Evolutionary conservation across 2,113 vertebrate genomes (phyloP), one percentile per base, ranked within the genome.

Genomic region (Microtus oregoni): DNA sequence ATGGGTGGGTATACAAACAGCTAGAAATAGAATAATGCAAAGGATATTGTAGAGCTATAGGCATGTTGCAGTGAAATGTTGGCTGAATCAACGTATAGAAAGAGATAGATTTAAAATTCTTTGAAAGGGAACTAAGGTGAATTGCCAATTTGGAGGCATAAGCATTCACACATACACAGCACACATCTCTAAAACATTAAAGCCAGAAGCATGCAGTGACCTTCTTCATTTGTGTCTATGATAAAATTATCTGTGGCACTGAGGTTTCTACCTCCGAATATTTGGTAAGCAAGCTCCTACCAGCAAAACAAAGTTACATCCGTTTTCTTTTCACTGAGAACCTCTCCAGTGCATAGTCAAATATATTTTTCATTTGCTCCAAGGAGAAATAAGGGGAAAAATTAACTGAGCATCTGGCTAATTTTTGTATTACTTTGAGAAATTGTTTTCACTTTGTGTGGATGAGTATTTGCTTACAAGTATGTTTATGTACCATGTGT

Each of bases 311-410:
- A 4, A 89, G 13, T 90, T 93, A 58, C 5, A n/a, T 79, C 26
- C 72, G 52, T 90, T 94, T 92, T 90, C 20, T 83, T 92, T 87
- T 67, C 63, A 92, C 52, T 75, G 61, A 77, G 61, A 90, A 76
- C 58, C 15, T 94, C 35, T 41, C 30, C 28, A 88, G 41, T 81
- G 41, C 65, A 67, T 67, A 90, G 32, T 24, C 44, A 93, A 92
- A 70, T 44, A 55, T 44, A 93, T 20, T 88, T 41, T 90, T 41
- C 7, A 41, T 83, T 83, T 28, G 24, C 63, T 28, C 24, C 4
- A 63, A 63, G 24, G 24, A 6, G n/a, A 83, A 63, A 41, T 2
- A 63, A 63, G 24, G 24, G 12, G n/a, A 83, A 63, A 41, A 41
- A n/a, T 58, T 58, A 81, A 58, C 35, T n/a, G 35, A 12, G 0